Percentiles rank a stretch among this genome's conserved stretches.
These are phyloP conservation scores for Ophonus ardosiacus DNA, from an alignment of 2,888 invertebrate species.

Conservation along the genomic window DNA sequence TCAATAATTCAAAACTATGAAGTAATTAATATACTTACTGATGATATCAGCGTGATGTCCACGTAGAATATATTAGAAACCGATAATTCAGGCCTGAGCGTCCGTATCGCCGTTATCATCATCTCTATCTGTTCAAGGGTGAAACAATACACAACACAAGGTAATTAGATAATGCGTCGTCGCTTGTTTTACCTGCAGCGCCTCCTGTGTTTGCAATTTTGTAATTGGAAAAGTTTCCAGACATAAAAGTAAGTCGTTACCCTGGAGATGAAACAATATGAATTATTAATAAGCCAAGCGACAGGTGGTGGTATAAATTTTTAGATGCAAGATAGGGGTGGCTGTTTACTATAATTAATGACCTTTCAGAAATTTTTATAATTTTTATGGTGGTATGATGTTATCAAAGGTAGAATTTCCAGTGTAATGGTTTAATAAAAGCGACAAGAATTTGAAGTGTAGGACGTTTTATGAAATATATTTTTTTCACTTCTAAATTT, in stretches of 20 bases:
- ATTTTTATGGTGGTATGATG: not conserved
- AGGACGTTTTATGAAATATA: not conserved
- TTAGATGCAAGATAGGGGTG: not conserved
- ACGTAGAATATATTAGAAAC: slow-evolving; percentile 71
- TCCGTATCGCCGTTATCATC: slow-evolving; percentile 68
- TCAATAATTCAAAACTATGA: not conserved
- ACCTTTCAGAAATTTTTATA: slow-evolving; percentile 1
- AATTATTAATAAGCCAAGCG: slow-evolving; percentile 27
- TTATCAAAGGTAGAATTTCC: not conserved
- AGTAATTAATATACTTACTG: slow-evolving; percentile 68
- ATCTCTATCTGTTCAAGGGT: slow-evolving; percentile 68
- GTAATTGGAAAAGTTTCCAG: slow-evolving; percentile 71
- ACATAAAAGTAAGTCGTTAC: slow-evolving; percentile 69
- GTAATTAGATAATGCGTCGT: slow-evolving; percentile 41
- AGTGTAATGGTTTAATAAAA: not conserved
- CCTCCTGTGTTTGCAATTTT: slow-evolving; percentile 69
- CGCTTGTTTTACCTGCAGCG: slow-evolving; percentile 68
- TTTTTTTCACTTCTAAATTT: no score
- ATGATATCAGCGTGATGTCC: slow-evolving; percentile 69
- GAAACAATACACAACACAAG: slow-evolving; percentile 12
- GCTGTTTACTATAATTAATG: not conserved
- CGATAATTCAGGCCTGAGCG: slow-evolving; percentile 69
- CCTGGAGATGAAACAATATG: slow-evolving; percentile 66
- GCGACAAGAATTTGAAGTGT: not conserved
- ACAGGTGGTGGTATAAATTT: slow-evolving; percentile 32